A percentile compares a stretch with the other conserved stretches of the same genome.
Evolutionary conservation across 2,888 invertebrate genomes (phyloP).

Genomic region (Lasioglossum figueresi): DNA sequence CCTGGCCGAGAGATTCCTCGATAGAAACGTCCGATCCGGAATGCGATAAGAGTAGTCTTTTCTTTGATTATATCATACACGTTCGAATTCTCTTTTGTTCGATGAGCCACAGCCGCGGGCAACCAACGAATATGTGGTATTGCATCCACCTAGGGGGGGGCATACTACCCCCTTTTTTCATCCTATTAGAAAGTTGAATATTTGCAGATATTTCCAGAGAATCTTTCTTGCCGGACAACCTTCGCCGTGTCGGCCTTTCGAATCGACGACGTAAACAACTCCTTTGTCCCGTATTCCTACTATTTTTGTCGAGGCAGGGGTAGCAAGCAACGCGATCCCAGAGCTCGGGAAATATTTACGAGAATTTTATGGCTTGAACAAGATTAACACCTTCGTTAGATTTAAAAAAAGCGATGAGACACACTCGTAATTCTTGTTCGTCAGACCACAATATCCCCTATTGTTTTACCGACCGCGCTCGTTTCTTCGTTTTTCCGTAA

Average conservation of each 20-base stretch:
- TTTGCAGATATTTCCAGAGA: background rate
- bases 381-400: slow-evolving; percentile 27
- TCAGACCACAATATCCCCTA: background rate
- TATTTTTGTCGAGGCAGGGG: slow-evolving; percentile 26
- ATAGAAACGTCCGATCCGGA: slow-evolving; percentile 22
- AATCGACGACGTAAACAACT: background rate
- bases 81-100: background rate
- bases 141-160: background rate
- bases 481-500: background rate
- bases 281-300: slow-evolving; percentile 12
- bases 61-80: background rate
- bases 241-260: background rate
- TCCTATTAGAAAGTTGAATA: background rate
- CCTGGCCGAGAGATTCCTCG: slow-evolving; percentile 24
- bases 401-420: slow-evolving; percentile 36
- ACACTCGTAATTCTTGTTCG: background rate
- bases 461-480: background rate
- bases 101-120: background rate
- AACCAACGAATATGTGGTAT: background rate
- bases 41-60: slow-evolving; percentile 21
- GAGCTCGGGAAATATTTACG: slow-evolving; percentile 33
- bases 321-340: slow-evolving; percentile 15
- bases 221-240: background rate
- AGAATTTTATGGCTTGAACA: slow-evolving; percentile 23
- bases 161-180: background rate